Percentiles rank a stretch among this genome's conserved stretches.
Conservation (phyloP, 2,113 vertebrate genomes). For the Stigmatopora nigra region DNA sequence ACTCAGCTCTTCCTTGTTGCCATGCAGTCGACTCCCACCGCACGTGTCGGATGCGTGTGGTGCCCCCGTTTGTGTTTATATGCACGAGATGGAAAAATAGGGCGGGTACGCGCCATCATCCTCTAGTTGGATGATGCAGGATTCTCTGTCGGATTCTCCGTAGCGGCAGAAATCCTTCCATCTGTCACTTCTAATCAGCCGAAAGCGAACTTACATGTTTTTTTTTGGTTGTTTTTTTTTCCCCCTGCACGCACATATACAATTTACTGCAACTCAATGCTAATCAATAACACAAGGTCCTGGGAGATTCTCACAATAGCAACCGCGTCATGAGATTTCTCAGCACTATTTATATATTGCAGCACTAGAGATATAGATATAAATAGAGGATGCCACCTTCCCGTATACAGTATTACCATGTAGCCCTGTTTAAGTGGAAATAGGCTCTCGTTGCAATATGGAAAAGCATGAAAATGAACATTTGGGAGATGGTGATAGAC, state of each 20-base stretch:
- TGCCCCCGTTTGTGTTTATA: slow-evolving; percentile 7
- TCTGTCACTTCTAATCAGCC: slow-evolving; percentile 59
- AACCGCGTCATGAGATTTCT: slow-evolving; percentile 38
- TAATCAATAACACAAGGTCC: slow-evolving; percentile 8
- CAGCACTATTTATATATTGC: slow-evolving; percentile 29
- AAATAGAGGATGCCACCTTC: slow-evolving; percentile 28
- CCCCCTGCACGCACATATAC: slow-evolving; percentile 23
- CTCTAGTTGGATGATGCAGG: slow-evolving; percentile 33
- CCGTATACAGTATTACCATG: slow-evolving; percentile 12
- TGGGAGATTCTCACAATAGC: slow-evolving; percentile 41
- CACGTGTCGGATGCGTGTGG: slow-evolving; percentile 37
- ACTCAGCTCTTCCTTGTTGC: slow-evolving; percentile 33
- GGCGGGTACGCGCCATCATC: slow-evolving; percentile 34
- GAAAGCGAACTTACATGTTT: slow-evolving; percentile 54
- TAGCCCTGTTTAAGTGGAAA: slow-evolving; percentile 6
- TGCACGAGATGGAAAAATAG: slow-evolving; percentile 5
- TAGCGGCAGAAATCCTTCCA: slow-evolving; percentile 58
- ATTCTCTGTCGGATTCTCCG: slow-evolving; percentile 33
- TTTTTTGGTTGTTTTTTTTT: too few relatives aligned
- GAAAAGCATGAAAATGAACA: not conserved
- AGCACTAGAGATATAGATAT: slow-evolving; percentile 36
- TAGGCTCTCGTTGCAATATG: not conserved
- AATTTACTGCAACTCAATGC: not conserved
- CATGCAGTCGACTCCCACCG: slow-evolving; percentile 21
- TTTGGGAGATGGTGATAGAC: not conserved